Evolutionary conservation across 1,140 invertebrate species (phyloP).

Genomic region (Pararge aegeria): DNA sequence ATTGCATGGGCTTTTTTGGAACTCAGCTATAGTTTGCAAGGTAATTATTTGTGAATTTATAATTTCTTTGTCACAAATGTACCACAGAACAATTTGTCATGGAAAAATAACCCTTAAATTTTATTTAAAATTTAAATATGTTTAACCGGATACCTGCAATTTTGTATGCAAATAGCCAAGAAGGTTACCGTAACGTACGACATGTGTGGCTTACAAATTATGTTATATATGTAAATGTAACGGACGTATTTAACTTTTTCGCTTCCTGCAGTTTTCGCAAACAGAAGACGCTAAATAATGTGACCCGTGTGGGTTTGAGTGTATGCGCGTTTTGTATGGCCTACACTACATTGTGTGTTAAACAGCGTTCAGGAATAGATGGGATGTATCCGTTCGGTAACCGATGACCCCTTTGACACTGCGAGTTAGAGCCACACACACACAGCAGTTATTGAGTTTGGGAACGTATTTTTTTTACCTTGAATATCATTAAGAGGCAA

Average conservation of each 20-base stretch:
- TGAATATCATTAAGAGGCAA: too few species aligned
- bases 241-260: conserved; percentile 32
- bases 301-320: conserved; percentile 37
- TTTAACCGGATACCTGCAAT: conserved; percentile 22
- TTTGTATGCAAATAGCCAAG: conserved; percentile 34
- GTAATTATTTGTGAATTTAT: too few species aligned
- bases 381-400: conserved; percentile 43
- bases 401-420: conserved; percentile 50
- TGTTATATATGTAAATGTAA: conserved; percentile 31
- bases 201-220: conserved; percentile 36
- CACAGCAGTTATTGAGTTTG: neutral
- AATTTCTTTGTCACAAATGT: neutral
- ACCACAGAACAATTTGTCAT: neutral
- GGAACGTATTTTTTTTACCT: too few species aligned
- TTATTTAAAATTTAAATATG: conserved; percentile 7
- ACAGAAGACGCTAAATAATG: conserved; percentile 26
- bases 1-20: too few species aligned
- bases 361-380: conserved; percentile 38
- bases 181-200: conserved; percentile 27
- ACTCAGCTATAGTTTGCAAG: too few species aligned
- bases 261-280: conserved; percentile 49
- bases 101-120: conserved; percentile 5
- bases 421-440: neutral
- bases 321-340: conserved; percentile 52
- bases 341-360: conserved; percentile 59